Base-by-base conservation (phyloP, 30 jellyfish, hydroid and myxozoan genomes). In the Aurelia sp. region DNA sequence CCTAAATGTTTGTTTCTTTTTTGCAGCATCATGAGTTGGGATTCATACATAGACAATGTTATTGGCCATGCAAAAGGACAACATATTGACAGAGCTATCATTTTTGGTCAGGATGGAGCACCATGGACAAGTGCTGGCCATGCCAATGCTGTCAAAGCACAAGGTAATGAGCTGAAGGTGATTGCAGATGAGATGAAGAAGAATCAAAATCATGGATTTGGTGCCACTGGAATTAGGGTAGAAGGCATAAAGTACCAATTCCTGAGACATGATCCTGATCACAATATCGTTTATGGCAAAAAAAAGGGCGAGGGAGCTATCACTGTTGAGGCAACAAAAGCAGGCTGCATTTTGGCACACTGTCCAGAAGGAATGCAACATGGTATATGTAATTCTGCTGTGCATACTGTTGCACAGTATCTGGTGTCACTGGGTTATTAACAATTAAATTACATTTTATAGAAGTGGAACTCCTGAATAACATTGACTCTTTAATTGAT, bases 281-380 rank as follows among this genome's bases (percentile, higher is more conserved):
- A n/a, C 12, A 66, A 74, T 27, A 27, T 52, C 3, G 94, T 69
- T 3, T 53, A 79, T 11, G 98, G 94, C 8, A 92, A 92, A 69
- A 92, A 92, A 75, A 92, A 92, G 67, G 98, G 86, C 16, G 68
- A 81, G 60, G 98, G 98, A 4, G 89, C 98, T 5, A 71, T 92
- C 47, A 85, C 98, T 7, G 21, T 84, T 4, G 94, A 85, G 65
- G 64, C 18, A 18, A n/a, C 93, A 21, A 92, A 79, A 63, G 31
- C 86, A n/a, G 95, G 89, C 6, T 67, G 79, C 6, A 82, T 92
- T 13, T 58, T 86, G 53, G 98, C 86, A 20, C 98, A 92, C 77
- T 52, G 91, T 20, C 73, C 87, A 13, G 98, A 92, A 68, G 98
- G 98, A 27, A 77, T 57, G 11, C 96, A 86, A 78, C 98, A 92